A percentile compares a stretch with the other conserved stretches of the same genome.
Evolutionary conservation across 2,797 vertebrate species (phyloP).

Genomic region (Syndactyla subalaris): DNA sequence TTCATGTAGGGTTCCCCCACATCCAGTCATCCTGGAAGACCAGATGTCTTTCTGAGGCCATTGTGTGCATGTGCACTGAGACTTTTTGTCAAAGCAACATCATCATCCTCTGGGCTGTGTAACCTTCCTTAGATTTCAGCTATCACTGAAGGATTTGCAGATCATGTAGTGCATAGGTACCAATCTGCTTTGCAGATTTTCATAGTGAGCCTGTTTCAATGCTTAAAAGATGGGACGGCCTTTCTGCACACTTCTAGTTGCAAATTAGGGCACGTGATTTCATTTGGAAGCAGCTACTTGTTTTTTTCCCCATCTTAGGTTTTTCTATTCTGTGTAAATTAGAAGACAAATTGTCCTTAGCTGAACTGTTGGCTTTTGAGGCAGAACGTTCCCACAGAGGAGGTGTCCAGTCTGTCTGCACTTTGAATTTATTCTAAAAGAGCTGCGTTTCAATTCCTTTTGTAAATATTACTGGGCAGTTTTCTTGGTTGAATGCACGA

Average conservation of each 20-base stretch:
- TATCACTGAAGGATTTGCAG: neutral
- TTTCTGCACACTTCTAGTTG: neutral
- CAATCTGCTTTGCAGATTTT: neutral
- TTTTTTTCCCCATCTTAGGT: accelerated
- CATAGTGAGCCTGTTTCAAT: neutral
- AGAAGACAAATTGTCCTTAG: neutral
- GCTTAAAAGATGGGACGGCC: neutral
- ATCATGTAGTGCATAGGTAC: accelerated
- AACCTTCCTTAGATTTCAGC: neutral
- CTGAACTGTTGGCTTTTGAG: neutral
- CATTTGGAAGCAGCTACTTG: neutral
- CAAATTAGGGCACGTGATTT: neutral
- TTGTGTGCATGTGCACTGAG: accelerated
- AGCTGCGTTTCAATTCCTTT: neutral
- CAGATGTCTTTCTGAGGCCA: neutral
- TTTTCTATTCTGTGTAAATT: neutral
- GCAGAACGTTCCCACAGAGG: neutral
- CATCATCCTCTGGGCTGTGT: accelerated
- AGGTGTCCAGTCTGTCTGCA: neutral
- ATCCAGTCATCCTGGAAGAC: neutral
- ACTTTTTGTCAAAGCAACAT: neutral
- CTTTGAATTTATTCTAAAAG: neutral
- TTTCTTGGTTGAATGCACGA: neutral
- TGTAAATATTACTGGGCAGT: neutral
- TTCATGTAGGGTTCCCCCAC: too few species aligned